phyloP scores from a whole-genome alignment of 37 sponge, comb jelly and placozoan genomes.

The Spongia lamella region DNA sequence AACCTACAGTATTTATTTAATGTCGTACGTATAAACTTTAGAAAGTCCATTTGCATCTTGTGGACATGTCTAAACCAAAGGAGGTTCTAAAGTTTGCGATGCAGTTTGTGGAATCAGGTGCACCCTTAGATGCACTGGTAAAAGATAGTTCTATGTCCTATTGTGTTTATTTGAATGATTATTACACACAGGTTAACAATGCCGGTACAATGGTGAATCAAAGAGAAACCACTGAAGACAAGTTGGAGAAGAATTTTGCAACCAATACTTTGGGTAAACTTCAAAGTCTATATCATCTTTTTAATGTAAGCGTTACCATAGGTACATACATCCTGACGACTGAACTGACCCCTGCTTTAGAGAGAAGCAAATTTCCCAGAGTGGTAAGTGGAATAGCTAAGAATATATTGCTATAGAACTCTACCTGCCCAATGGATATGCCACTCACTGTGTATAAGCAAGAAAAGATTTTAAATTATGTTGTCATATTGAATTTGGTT shows the following conservation, averaged over 20 bases:
- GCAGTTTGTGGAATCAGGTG: constrained; percentile 58
- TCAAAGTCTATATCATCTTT: background rate
- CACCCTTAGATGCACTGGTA: constrained; percentile 77
- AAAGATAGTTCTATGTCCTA: background rate
- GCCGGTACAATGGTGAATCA: constrained; percentile 84
- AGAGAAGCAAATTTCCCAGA: constrained; percentile 40
- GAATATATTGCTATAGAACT: too few species aligned
- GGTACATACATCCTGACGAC: constrained; percentile 82
- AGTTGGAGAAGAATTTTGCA: constrained; percentile 86
- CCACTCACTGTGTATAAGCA: too few species aligned
- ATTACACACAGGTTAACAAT: constrained; percentile 72
- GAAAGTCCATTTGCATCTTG: constrained; percentile 77
- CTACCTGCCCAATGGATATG: too few species aligned
- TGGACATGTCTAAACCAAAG: constrained; percentile 78
- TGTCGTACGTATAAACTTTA: background rate
- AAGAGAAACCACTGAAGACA: constrained; percentile 64
- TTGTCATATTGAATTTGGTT: too few species aligned
- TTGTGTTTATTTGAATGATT: background rate
- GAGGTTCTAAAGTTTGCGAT: constrained; percentile 68
- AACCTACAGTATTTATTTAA: background rate
- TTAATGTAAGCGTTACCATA: background rate
- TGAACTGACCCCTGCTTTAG: constrained; percentile 62
- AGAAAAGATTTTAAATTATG: too few species aligned
- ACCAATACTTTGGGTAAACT: constrained; percentile 81
- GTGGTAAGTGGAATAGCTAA: constrained; percentile 67